Evolutionary conservation across 2,888 invertebrate genomes (phyloP), one percentile per base, ranked within the genome.

Genomic region (Netelia inedita): DNA sequence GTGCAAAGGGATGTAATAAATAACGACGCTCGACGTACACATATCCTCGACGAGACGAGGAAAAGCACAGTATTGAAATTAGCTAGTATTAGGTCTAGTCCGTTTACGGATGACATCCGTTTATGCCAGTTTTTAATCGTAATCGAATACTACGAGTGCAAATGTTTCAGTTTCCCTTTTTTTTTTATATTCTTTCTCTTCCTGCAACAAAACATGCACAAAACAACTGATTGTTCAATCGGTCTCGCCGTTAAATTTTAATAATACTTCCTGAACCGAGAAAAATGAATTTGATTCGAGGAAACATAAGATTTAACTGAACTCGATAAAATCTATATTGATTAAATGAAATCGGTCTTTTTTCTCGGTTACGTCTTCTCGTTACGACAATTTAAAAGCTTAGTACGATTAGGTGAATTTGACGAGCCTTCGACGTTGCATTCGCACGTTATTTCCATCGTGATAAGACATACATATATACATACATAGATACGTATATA

Each of bases 31-130:
- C 71, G 59, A 65, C 10, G 19, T 57, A n/a, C 71, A 16, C 19
- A 19, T 19, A n/a, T 55, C n/a, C 14, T 11, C 41, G 55, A 55
- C 53, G 78, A 71, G 19, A 57, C 23, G 53, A 11, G 74, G 21
- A 10, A 65, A 55, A 83, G 86, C 82, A 80, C 88, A 90, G 89
- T 90, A 90, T 88, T 90, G 86, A 85, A 85, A 79, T 72, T 87
- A 89, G 85, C 83, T 88, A 89, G 89, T 87, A 80, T 80, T 90
- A 91, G 88, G 65, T 89, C 89, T 90, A 90, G 89, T 91, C 89
- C 86, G 65, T 82, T 73, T 46, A 76, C 61, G 43, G 21, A 57
- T 71, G 10, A 14, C 50, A 61, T 78, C 61, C 61, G 46, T 69
- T 78, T 69, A 78, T 61, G 74, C 66, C 72, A 81, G 57, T 75